Evolutionary conservation across 2,113 vertebrate species (phyloP), one percentile per base, ranked within the genome.

Genomic region (Gasterosteus aculeatus): DNA sequence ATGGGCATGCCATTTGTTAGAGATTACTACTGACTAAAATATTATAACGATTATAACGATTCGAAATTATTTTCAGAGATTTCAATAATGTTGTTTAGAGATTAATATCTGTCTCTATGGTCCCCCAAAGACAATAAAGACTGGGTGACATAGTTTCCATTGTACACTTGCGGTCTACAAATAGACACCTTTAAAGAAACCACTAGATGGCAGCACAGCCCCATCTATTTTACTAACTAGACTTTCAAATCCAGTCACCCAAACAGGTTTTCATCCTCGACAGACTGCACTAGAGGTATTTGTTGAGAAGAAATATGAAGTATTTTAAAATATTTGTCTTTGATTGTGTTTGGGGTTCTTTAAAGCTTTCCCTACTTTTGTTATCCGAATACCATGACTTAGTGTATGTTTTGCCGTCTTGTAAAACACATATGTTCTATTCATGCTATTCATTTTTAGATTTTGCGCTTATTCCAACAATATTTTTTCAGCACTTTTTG

Each of bases 161-260:
- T 16, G 1, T 10, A 51, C 19, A 51, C 8, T 51, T 49, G 10
- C 2, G 18, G 46, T 49, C 47, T 51, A 3, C 39, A 41, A 51
- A 51, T n/a, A 51, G 47, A 22, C 10, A 0, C 15, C 38, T 35
- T 29, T 38, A 2, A 72, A 31, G 22, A 12, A 49, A 53, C 81
- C 78, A 78, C 53, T 38, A 84, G 81, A 18, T 57, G 85, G 81
- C 62, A 44, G 16, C 46, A 72, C 14, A 3, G 15, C 42, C 64
- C 58, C 46, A 61, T 56, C 3, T 33, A 26, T 31, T 3, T 12
- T 31, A 2, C 3, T 10, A 60, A 2, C 3, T 10, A 64, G 7
- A 29, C 22, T 26, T 35, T 5, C 53, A 41, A 2, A 5, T 51
- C 14, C 2, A 42, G 11, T 5, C 31, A 5, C 7, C 26, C 3